phyloP scores from a whole-genome alignment of 2,888 invertebrate species.

The Conops quadrifasciatus region DNA sequence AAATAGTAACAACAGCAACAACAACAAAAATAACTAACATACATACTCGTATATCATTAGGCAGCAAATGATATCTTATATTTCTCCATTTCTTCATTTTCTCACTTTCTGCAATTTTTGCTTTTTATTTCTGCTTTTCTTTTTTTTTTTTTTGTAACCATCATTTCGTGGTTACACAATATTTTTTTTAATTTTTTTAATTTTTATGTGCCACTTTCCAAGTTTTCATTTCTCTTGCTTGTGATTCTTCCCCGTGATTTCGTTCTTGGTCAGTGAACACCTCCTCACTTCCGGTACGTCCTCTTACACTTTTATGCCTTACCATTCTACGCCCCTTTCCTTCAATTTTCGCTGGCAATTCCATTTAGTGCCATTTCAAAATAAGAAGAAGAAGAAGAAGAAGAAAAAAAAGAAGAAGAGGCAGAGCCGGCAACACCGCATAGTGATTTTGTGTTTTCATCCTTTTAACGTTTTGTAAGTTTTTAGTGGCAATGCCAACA shows the following conservation, averaged over 20 bases:
- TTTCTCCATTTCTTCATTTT: conserved; percentile 20
- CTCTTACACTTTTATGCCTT: neutral
- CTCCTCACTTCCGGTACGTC: conserved; percentile 2
- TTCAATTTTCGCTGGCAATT: neutral
- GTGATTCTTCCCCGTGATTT: too few species aligned
- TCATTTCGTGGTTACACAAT: conserved; percentile 9
- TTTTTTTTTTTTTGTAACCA: neutral
- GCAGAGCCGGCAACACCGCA: neutral
- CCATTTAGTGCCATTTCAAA: neutral
- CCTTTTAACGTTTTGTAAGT: neutral
- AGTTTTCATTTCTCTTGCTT: neutral
- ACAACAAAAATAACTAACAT: neutral
- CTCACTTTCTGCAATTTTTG: conserved; percentile 19
- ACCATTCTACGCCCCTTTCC: neutral
- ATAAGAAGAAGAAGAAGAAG: neutral
- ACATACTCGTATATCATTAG: too few species aligned
- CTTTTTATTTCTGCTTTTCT: neutral
- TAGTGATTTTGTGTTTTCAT: neutral
- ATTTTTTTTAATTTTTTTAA: neutral
- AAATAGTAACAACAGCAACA: neutral
- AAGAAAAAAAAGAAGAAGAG: neutral
- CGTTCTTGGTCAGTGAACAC: neutral
- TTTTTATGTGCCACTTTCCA: conserved; percentile 13
- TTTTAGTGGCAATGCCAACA: neutral
- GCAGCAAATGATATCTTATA: too few species aligned